These are phyloP conservation scores for Papilio glaucus DNA, from an alignment of 1,140 invertebrate genomes.

Conservation along the genomic window DNA sequence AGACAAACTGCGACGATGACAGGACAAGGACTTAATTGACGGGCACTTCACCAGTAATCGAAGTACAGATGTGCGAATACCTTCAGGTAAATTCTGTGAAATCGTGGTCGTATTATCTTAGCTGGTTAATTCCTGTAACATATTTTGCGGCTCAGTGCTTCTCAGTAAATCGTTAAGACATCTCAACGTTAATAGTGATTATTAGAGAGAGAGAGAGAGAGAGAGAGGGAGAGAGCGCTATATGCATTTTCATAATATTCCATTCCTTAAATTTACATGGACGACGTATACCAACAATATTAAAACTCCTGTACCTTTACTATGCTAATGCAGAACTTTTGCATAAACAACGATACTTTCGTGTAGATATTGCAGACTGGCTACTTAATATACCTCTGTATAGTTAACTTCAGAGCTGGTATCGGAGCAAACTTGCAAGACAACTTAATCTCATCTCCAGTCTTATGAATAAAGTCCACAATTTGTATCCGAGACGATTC, in stretches of 20 bases:
- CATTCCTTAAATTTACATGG: neutral
- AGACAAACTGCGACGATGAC: no score
- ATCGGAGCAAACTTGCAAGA: neutral
- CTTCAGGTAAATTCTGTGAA: no score
- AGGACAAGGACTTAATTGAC: no score
- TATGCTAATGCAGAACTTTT: neutral
- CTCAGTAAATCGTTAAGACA: no score
- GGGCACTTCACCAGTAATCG: no score
- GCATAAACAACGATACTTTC: neutral
- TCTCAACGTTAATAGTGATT: no score
- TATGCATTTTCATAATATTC: neutral
- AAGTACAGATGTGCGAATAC: no score
- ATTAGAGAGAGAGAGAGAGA: no score
- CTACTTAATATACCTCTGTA: neutral
- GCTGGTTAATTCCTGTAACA: no score
- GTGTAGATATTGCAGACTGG: neutral
- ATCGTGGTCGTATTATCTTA: no score
- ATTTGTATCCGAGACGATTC: neutral
- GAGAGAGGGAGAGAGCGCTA: no score
- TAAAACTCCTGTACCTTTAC: neutral
- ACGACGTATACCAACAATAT: neutral
- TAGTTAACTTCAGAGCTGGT: neutral
- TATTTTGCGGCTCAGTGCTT: no score
- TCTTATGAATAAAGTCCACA: neutral
- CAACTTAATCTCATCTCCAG: neutral